Evolutionary conservation across 2,797 vertebrate genomes (phyloP).

Genomic region (Notolabrus celidotus): DNA sequence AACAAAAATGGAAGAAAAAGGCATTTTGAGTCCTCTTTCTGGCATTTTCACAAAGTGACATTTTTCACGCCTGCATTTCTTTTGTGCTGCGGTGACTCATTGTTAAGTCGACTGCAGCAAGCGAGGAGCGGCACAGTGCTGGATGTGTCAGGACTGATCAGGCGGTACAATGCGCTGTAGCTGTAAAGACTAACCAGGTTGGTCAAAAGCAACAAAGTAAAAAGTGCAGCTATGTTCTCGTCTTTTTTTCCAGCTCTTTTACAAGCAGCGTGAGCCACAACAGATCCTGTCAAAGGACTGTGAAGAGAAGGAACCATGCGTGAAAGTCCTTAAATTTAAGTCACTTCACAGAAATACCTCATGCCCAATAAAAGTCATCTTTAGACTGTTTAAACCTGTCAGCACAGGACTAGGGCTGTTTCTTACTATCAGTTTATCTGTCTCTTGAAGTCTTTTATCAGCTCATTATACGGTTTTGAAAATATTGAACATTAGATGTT

Average conservation of each 20-base stretch:
- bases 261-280: constrained; percentile 28
- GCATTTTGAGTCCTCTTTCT: constrained; percentile 1
- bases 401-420: neutral
- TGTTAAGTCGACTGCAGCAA: constrained; percentile 37
- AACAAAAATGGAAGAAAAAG: neutral
- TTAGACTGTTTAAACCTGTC: neutral
- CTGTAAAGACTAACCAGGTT: constrained; percentile 45
- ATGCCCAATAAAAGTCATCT: neutral
- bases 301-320: neutral
- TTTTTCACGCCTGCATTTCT: constrained; percentile 39
- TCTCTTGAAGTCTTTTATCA: no score
- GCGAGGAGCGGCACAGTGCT: constrained; percentile 32
- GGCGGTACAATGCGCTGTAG: constrained; percentile 10
- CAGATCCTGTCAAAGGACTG: constrained; percentile 3
- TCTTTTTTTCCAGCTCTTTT: constrained; percentile 32
- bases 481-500: no score
- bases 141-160: constrained; percentile 57
- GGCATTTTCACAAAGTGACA: constrained; percentile 48
- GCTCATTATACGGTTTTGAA: no score
- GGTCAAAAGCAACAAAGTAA: constrained; percentile 32
- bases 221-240: constrained; percentile 32
- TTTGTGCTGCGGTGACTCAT: constrained; percentile 46
- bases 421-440: no score
- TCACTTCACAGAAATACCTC: neutral
- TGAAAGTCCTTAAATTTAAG: neutral